Base-by-base conservation (phyloP, 92 coral and sea anemone genomes). In the Hydrozoanthus gracilis region DNA sequence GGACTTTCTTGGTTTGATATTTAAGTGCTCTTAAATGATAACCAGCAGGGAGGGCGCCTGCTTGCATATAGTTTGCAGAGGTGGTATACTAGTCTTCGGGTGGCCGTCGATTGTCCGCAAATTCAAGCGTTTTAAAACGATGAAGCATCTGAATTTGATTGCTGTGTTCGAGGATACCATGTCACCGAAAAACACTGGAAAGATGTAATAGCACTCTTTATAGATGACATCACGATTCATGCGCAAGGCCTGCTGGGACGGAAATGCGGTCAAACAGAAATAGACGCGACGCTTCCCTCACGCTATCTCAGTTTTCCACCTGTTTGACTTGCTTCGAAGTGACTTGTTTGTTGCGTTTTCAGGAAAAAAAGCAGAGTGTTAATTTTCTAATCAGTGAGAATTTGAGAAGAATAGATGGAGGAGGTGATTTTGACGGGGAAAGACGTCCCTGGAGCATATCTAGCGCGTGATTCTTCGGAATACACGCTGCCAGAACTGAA, bases 401-500 rank as follows among this genome's bases (percentile, higher is more conserved):
- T 27, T 27, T 27, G 39, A 27, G 39, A 27, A 27, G 39, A 27
- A 72, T 44, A 74, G 15, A 86, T 86, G 88, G 87, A 80, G 55
- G 88, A 80, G 67, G 73, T 88, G 45, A 44, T 80, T 61, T 72
- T 88, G 89, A 83, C 79, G 17, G 88, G 83, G 68, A 60, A 71
- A 20, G 91, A 88, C 66, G 83, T 88, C 8, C 88, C 91, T 14
- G 91, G 89, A 12, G 91, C 91, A 51, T 71, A 64, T 68, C 83
- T 88, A 49, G 10, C 88, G 56, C 83, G 73, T 44, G 91, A 88
- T 70, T 83, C 88, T 61, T 15, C 90, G 15, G 71, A 88, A 65
- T 88, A 88, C 84, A 5, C 62, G 8, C 4, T 14, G 9, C 45
- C 50, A 46, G 83, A 83, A 44, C 74, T 88, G 64, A 60, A 72